phyloP scores from a whole-genome alignment of 2,797 vertebrate species.

The Muscicapa comitata region DNA sequence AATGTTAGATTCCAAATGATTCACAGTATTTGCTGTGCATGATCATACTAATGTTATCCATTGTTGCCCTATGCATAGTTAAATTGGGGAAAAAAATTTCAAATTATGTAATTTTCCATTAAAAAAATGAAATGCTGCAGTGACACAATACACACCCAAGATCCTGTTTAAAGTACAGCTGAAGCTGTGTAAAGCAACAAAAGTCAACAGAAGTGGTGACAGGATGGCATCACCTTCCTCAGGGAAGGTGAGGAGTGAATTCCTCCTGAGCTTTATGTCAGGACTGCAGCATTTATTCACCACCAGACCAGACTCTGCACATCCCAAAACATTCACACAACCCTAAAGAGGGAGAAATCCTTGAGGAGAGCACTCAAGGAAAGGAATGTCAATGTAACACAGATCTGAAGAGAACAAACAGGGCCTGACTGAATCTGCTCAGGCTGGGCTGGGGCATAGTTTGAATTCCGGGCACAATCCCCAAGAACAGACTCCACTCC shows the following conservation, averaged over 20 bases:
- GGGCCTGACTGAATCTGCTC: background rate
- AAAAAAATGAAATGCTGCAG: background rate
- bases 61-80: background rate
- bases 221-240: background rate
- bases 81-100: background rate
- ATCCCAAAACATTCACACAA: background rate
- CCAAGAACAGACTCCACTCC: background rate
- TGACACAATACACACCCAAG: slow-evolving; percentile 1
- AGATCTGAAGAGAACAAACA: background rate
- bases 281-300: background rate
- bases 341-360: background rate
- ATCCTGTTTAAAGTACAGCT: slow-evolving; percentile 26
- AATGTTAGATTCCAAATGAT: background rate
- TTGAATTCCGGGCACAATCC: background rate
- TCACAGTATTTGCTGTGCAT: background rate
- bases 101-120: background rate
- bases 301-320: background rate
- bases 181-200: background rate
- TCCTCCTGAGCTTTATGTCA: background rate
- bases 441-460: background rate
- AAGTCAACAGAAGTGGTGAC: background rate
- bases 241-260: background rate
- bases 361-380: background rate
- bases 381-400: background rate
- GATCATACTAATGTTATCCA: background rate